A percentile compares a stretch with the other conserved stretches of the same genome.
These are phyloP conservation scores for Tetraneura akinire DNA, from an alignment of 1,140 invertebrate species.

Conservation along the genomic window DNA sequence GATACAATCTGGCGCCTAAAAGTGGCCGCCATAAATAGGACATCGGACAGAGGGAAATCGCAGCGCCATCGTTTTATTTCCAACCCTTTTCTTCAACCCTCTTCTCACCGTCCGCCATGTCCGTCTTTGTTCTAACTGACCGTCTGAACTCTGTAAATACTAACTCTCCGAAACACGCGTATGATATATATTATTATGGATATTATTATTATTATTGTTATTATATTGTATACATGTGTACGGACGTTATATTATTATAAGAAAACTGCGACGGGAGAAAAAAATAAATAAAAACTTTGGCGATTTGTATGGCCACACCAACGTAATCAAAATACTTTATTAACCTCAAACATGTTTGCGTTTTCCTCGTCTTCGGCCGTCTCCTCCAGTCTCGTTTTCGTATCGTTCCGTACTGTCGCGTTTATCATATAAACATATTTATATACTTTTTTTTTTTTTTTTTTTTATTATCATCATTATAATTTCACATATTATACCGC, in stretches of 20 bases:
- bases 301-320: constrained; percentile 24
- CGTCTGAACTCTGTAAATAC: too few species aligned
- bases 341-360: constrained; percentile 45
- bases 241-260: too few species aligned
- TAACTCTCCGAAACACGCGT: too few species aligned
- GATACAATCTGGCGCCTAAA: constrained; percentile 51
- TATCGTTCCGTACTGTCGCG: too few species aligned
- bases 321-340: constrained; percentile 50
- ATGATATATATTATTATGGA: too few species aligned
- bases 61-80: constrained; percentile 43
- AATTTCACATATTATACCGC: too few species aligned
- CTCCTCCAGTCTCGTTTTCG: not conserved
- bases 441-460: not conserved
- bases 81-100: too few species aligned
- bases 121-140: not conserved
- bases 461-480: not conserved
- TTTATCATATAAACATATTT: too few species aligned
- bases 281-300: constrained; percentile 18
- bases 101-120: not conserved
- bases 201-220: too few species aligned
- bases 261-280: too few species aligned
- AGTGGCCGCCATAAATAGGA: constrained; percentile 37
- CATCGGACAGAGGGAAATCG: constrained; percentile 26
- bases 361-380: not conserved
- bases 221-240: too few species aligned